Evolutionary conservation across 2,797 vertebrate species (phyloP).

Genomic region (Ctenochaetus hawaiiensis): DNA sequence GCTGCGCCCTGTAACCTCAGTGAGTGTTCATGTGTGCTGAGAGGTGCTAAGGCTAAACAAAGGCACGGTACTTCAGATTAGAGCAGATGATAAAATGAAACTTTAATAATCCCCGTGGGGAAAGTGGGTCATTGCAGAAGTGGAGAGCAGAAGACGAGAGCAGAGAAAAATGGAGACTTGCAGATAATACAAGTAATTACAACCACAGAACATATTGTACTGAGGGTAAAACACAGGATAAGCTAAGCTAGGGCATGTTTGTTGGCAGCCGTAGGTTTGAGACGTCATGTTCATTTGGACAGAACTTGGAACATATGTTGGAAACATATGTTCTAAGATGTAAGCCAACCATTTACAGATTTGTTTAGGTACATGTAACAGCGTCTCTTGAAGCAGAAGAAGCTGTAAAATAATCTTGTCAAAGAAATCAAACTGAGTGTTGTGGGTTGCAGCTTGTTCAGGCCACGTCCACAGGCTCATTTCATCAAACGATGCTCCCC

Average conservation of each 20-base stretch:
- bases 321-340: constrained; percentile 19
- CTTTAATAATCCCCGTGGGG: constrained; percentile 60
- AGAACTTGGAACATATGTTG: constrained; percentile 26
- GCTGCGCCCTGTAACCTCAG: neutral
- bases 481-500: constrained; percentile 39
- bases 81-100: constrained; percentile 68
- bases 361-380: constrained; percentile 6
- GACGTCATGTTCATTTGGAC: constrained; percentile 17
- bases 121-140: constrained; percentile 60
- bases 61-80: constrained; percentile 59
- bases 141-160: constrained; percentile 34
- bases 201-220: constrained; percentile 30
- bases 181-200: constrained; percentile 57
- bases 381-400: neutral
- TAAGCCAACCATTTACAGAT: constrained; percentile 7
- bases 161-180: constrained; percentile 43
- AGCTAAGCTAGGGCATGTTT: constrained; percentile 1
- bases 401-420: constrained; percentile 2
- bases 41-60: constrained; percentile 56
- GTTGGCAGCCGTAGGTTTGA: constrained; percentile 27
- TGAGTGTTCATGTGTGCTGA: constrained; percentile 2
- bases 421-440: neutral
- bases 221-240: neutral
- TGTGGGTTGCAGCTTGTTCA: constrained; percentile 19
- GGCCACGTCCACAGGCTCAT: constrained; percentile 25